These are phyloP conservation scores for Anarsia innoxiella DNA, from an alignment of 2,888 invertebrate genomes.

Conservation along the genomic window DNA sequence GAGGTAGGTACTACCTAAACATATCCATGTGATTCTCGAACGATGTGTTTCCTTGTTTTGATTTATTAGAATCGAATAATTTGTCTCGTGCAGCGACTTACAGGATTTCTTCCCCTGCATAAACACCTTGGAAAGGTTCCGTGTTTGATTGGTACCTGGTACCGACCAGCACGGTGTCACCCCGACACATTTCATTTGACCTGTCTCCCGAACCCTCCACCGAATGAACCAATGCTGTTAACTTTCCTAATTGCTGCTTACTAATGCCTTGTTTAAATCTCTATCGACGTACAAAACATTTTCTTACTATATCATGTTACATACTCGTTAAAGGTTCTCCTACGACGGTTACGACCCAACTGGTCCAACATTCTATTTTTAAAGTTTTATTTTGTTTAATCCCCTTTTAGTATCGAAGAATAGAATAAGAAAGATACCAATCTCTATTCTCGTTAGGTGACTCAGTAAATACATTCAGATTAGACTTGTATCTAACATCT, in stretches of 20 bases:
- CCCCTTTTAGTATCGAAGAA: no score
- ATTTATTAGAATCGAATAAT: no score
- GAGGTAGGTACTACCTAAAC: no score
- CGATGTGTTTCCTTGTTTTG: no score
- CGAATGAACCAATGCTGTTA: conserved; percentile 24
- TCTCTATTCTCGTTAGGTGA: no score
- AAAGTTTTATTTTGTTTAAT: no score
- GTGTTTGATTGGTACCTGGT: conserved; percentile 43
- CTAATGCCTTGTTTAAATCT: conserved; percentile 3
- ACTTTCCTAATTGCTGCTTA: conserved; percentile 28
- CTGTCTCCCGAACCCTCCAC: conserved; percentile 32
- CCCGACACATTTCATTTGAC: conserved; percentile 30
- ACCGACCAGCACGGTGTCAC: conserved; percentile 45
- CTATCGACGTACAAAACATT: no score
- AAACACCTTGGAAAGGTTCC: conserved; percentile 29
- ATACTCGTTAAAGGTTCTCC: conserved; percentile 1
- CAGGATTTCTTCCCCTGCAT: conserved; percentile 18
- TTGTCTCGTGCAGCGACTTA: no score
- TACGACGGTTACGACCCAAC: no score
- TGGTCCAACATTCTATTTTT: no score
- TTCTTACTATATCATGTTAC: conserved; percentile 5
- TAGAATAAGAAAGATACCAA: no score
- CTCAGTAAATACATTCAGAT: conserved; percentile 14
- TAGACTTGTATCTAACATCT: conserved; percentile 10
- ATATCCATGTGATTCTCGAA: no score